Conservation (phyloP, 2,113 vertebrate species). For the Cyphomyrus discorhynchus region DNA sequence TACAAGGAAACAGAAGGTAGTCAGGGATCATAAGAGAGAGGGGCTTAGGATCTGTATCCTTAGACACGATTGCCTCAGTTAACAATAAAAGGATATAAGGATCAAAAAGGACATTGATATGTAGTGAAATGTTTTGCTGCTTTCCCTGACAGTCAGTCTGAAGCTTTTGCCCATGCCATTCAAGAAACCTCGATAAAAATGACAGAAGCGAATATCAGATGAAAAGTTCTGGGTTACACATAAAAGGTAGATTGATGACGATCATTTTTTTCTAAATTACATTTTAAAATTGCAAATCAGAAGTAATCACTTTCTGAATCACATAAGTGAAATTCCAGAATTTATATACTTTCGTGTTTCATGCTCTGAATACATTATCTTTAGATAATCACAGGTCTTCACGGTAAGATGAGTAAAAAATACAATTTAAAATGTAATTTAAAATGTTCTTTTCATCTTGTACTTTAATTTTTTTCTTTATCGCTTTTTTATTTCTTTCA, state of each 20-base stretch:
- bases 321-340: neutral
- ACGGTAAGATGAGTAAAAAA: neutral
- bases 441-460: neutral
- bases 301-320: neutral
- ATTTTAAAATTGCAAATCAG: neutral
- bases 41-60: neutral
- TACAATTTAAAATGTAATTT: conserved; percentile 2
- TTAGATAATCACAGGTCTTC: neutral
- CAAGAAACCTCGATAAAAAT: neutral
- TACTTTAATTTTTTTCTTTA: neutral
- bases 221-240: neutral
- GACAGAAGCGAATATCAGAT: neutral
- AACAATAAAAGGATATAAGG: neutral
- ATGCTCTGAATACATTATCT: neutral
- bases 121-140: neutral
- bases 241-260: neutral
- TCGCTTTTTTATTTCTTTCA: neutral
- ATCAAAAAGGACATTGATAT: neutral
- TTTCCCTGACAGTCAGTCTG: neutral
- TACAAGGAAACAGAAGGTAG: neutral
- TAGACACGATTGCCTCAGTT: neutral
- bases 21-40: neutral
- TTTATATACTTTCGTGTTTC: neutral
- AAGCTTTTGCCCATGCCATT: neutral
- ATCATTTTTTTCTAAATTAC: neutral